Conservation (phyloP, 1,140 invertebrate species). For the Leptestheria dahalacensis region DNA sequence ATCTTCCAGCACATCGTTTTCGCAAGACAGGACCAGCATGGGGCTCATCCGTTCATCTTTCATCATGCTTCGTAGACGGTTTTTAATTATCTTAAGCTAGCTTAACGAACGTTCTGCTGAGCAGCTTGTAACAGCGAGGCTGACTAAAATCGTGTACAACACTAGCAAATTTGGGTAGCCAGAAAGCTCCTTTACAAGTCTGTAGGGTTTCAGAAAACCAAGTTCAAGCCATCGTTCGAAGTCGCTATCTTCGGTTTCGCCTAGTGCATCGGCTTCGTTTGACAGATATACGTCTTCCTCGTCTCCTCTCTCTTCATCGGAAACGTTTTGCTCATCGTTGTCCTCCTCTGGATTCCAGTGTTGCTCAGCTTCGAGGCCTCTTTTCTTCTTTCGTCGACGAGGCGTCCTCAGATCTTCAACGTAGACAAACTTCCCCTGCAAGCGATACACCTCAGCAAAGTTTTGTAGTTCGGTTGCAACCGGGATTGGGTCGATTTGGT, state of each 20-base stretch:
- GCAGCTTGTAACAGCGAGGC: constrained; percentile 4
- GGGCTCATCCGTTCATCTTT: neutral
- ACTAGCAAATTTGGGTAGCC: neutral
- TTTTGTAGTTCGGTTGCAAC: neutral
- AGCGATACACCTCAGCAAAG: neutral
- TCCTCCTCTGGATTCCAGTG: too few species aligned
- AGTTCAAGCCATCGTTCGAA: neutral
- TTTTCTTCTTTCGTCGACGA: neutral
- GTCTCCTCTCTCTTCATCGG: too few species aligned
- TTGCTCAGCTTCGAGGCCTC: too few species aligned
- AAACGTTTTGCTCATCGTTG: too few species aligned
- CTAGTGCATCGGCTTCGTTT: neutral
- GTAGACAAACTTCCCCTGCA: neutral
- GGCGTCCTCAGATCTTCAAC: neutral
- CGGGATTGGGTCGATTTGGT: neutral
- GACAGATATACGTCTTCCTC: too few species aligned
- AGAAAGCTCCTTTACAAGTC: constrained; percentile 3
- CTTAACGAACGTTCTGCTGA: neutral
- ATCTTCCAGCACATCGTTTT: neutral
- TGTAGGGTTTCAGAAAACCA: neutral
- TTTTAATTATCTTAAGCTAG: neutral
- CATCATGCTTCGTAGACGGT: neutral
- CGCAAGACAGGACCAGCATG: neutral
- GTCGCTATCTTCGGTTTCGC: neutral
- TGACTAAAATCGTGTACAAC: neutral